Conservation (phyloP, 2,113 vertebrate species). For the Callocephalon fimbriatum region DNA sequence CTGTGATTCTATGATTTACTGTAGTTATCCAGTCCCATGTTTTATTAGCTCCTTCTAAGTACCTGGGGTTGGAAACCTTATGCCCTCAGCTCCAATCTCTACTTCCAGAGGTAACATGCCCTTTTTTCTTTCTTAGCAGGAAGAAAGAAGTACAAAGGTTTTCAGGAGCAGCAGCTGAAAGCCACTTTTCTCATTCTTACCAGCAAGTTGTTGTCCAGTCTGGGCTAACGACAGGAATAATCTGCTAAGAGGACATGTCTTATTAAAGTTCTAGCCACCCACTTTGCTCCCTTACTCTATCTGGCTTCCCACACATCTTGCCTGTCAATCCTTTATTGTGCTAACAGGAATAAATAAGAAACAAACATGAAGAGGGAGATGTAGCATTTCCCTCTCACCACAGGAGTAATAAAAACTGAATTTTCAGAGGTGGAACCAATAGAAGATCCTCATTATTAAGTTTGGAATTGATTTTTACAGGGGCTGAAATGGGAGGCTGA, state of each 20-base stretch:
- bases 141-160: background rate
- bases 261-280: background rate
- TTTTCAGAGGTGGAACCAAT: background rate
- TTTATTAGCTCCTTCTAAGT: background rate
- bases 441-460: background rate
- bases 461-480: background rate
- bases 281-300: background rate
- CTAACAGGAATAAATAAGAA: background rate
- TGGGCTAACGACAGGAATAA: conserved; percentile 27
- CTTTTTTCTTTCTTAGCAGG: background rate
- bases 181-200: background rate
- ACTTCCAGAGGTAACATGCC: background rate
- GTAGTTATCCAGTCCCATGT: background rate
- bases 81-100: background rate
- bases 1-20: background rate
- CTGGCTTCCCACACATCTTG: background rate
- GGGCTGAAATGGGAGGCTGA: background rate
- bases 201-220: background rate
- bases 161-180: background rate
- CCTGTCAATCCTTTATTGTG: background rate
- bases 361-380: background rate
- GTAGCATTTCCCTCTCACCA: background rate
- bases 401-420: background rate
- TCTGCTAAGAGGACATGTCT: conserved; percentile 5
- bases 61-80: background rate